Percentiles rank a stretch among this genome's conserved stretches.
Conservation (phyloP, 2,888 invertebrate species). For the Acanthosepion lycidas region DNA sequence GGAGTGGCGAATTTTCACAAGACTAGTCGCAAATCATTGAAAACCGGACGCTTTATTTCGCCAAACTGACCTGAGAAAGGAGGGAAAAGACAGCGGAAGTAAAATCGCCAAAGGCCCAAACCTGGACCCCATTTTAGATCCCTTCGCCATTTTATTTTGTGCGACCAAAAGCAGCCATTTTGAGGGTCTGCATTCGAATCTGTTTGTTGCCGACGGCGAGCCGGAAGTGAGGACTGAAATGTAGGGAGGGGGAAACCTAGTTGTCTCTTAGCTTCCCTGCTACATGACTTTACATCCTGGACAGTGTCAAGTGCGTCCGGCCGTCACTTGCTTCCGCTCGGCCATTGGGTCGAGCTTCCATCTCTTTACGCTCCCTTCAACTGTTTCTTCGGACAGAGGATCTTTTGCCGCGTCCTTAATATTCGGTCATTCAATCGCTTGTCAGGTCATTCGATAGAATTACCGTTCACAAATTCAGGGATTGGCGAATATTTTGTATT, state of each 20-base stretch:
- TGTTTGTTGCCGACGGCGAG: neutral
- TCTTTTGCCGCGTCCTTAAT: neutral
- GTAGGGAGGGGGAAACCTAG: neutral
- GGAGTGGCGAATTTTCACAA: neutral
- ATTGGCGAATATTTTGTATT: neutral
- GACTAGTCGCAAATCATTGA: neutral
- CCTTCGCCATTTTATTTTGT: neutral
- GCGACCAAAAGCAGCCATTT: neutral
- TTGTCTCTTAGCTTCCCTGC: neutral
- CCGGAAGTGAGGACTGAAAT: neutral
- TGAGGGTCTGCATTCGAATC: neutral
- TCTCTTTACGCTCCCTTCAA: neutral
- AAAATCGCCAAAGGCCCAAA: neutral
- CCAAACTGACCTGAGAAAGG: neutral
- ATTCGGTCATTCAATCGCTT: neutral
- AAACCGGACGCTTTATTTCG: conserved; percentile 8
- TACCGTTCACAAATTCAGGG: neutral
- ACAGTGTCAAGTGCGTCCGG: neutral
- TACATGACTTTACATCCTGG: neutral
- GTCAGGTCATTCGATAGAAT: neutral
- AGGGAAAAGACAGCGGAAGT: neutral
- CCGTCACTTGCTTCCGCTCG: neutral
- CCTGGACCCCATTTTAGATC: neutral
- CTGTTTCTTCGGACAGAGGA: neutral
- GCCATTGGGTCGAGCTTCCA: neutral